Evolutionary conservation across 1,140 invertebrate genomes (phyloP).

Genomic region (Drosophila bipectinata): DNA sequence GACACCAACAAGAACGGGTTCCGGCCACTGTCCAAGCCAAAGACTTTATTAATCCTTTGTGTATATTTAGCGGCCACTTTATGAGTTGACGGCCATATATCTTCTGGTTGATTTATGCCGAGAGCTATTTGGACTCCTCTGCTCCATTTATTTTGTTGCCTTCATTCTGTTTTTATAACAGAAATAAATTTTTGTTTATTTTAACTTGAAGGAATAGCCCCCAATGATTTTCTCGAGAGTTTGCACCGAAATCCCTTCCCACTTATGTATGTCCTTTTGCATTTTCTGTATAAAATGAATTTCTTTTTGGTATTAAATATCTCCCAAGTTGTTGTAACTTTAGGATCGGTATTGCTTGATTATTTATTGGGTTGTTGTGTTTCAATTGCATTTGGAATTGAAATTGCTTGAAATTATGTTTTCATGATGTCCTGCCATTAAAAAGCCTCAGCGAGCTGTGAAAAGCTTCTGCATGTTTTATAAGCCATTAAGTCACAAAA

Average conservation of each 20-base stretch:
- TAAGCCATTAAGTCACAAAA: constrained; percentile 25
- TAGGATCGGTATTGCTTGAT: not conserved
- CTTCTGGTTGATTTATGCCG: constrained; percentile 65
- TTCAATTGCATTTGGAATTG: constrained; percentile 5
- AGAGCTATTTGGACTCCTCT: constrained; percentile 52
- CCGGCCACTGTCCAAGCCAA: constrained; percentile 7
- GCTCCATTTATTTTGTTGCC: constrained; percentile 3
- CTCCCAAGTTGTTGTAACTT: not conserved
- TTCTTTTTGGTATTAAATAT: not conserved
- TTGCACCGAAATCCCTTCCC: not conserved
- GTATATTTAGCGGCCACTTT: constrained; percentile 68
- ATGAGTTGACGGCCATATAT: constrained; percentile 49
- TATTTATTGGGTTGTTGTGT: not conserved
- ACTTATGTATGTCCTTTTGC: not conserved
- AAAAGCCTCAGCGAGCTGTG: constrained; percentile 4
- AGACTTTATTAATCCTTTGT: constrained; percentile 74
- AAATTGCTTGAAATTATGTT: constrained; percentile 24
- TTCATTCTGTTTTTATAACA: constrained; percentile 29
- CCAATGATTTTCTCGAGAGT: constrained; percentile 7
- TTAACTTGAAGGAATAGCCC: constrained; percentile 18
- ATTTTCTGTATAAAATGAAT: not conserved
- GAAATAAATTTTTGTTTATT: constrained; percentile 38
- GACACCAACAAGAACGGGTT: constrained; percentile 52
- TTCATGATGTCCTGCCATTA: constrained; percentile 25
- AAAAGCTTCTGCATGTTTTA: constrained; percentile 36